Conservation (phyloP, 2,888 invertebrate genomes). For the Autographa gamma region DNA sequence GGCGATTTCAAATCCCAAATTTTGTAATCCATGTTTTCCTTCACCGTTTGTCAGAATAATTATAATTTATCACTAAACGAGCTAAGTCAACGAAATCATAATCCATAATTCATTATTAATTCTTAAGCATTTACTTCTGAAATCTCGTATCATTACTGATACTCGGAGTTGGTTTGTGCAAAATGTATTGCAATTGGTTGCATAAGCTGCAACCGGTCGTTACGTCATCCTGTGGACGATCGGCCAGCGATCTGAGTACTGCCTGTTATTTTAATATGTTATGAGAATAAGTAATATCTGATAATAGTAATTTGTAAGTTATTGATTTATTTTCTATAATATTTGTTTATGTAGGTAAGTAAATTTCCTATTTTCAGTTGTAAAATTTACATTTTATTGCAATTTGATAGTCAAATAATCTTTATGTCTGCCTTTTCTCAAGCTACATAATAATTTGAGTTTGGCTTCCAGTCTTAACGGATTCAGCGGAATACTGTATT, state of each 20-base stretch:
- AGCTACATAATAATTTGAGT: too few species aligned
- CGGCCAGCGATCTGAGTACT: constrained; percentile 12
- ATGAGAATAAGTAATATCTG: constrained; percentile 8
- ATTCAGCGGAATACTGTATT: too few species aligned
- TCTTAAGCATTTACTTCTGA: constrained; percentile 5
- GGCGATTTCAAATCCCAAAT: too few species aligned
- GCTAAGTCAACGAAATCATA: not conserved
- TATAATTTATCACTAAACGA: too few species aligned
- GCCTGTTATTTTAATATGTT: constrained; percentile 22
- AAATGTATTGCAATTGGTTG: constrained; percentile 54
- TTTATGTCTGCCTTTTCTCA: too few species aligned
- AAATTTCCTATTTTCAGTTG: too few species aligned
- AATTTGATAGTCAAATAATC: too few species aligned
- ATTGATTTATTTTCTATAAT: not conserved
- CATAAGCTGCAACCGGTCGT: constrained; percentile 52
- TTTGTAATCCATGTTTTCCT: too few species aligned
- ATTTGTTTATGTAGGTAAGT: not conserved
- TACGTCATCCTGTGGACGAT: constrained; percentile 34
- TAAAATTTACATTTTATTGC: too few species aligned
- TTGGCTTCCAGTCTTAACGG: too few species aligned
- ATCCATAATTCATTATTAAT: not conserved
- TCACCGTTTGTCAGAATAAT: too few species aligned
- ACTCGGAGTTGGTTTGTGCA: constrained; percentile 31
- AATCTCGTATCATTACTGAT: constrained; percentile 18
- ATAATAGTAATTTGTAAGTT: not conserved